Evolutionary conservation across 2,797 vertebrate species (phyloP).

Genomic region (Myotis findleyi): DNA sequence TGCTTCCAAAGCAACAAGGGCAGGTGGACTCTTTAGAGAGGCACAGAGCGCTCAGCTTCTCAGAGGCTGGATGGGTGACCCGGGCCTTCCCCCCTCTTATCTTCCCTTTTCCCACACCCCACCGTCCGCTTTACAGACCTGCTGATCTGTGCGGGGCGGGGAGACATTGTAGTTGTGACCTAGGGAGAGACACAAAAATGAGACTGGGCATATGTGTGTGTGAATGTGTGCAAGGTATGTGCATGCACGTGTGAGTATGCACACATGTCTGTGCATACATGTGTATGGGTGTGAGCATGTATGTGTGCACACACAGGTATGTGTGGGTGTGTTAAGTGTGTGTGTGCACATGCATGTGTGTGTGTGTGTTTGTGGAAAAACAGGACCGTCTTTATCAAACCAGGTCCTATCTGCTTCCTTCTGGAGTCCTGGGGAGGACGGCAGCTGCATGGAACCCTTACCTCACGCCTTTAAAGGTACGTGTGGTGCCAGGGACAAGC

Average conservation of each 20-base stretch:
- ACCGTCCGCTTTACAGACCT: not conserved
- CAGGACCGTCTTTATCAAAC: not conserved
- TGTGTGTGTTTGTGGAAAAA: not conserved
- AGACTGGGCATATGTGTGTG: not conserved
- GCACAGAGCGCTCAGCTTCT: not conserved
- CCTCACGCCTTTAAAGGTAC: not conserved
- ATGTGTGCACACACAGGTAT: not conserved
- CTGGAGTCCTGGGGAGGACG: not conserved
- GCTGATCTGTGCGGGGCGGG: not conserved
- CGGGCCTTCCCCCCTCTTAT: not conserved
- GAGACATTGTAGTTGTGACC: not conserved
- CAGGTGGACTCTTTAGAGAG: too few relatives aligned
- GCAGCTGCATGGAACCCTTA: not conserved
- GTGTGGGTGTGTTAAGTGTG: not conserved
- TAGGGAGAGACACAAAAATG: not conserved
- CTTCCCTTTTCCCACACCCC: too few relatives aligned
- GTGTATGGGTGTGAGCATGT: too few relatives aligned
- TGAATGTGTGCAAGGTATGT: too few relatives aligned
- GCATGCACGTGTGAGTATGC: too few relatives aligned
- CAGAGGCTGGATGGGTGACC: not conserved
- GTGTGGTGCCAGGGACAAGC: not conserved
- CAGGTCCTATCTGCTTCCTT: not conserved
- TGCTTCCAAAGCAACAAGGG: not conserved
- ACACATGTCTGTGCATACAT: not conserved
- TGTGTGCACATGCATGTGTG: not conserved